Evolutionary conservation across 2,797 vertebrate species (phyloP).

Genomic region (Acanthis flammea): DNA sequence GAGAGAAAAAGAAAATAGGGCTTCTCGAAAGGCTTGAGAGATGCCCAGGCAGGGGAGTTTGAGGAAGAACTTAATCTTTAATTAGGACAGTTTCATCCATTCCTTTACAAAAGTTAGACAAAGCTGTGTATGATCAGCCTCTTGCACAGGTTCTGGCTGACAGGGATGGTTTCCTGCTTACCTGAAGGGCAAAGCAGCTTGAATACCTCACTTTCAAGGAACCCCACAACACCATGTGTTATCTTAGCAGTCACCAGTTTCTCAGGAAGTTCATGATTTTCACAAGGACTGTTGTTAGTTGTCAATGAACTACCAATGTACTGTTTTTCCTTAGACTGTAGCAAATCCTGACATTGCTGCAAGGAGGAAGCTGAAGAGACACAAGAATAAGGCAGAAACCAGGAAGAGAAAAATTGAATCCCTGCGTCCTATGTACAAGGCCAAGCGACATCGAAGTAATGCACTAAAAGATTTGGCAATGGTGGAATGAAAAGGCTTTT

Average conservation of each 20-base stretch:
- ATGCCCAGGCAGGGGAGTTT: neutral
- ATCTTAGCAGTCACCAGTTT: neutral
- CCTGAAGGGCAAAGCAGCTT: neutral
- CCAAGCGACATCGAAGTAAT: constrained; percentile 85
- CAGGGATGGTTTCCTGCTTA: fast-evolving
- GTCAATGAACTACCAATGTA: neutral
- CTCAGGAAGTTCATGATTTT: neutral
- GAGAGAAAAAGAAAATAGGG: neutral
- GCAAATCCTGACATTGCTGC: constrained; percentile 92
- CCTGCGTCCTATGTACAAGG: constrained; percentile 85
- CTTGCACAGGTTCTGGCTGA: neutral
- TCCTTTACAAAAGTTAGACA: neutral
- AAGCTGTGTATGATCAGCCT: neutral
- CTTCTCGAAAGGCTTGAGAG: neutral
- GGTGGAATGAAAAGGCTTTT: constrained; percentile 77
- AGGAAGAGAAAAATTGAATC: constrained; percentile 94
- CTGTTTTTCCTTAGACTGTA: constrained; percentile 80
- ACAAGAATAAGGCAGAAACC: constrained; percentile 91
- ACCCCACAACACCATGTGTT: fast-evolving
- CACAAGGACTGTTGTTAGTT: neutral
- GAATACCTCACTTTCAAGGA: neutral
- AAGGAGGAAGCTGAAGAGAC: constrained; percentile 95
- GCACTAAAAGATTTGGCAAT: constrained; percentile 89
- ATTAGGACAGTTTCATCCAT: neutral
- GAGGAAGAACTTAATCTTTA: neutral